phyloP scores from a whole-genome alignment of 2,797 vertebrate species.

The Typhlichthys eigenmanni region DNA sequence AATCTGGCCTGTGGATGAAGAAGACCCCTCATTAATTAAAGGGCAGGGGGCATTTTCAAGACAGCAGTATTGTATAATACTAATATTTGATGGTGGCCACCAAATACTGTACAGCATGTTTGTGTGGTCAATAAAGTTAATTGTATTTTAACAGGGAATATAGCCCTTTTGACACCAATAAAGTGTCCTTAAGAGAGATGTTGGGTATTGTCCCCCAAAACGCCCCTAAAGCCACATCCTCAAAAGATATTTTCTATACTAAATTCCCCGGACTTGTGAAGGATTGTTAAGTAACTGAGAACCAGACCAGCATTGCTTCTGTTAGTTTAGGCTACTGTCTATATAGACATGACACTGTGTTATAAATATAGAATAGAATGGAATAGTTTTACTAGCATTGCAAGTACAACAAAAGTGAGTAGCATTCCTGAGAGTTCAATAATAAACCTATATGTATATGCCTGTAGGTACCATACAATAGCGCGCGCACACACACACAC shows the following conservation, averaged over 20 bases:
- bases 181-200: conserved; percentile 5
- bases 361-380: conserved; percentile 31
- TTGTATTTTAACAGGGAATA: too few species aligned
- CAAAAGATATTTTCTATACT: conserved; percentile 23
- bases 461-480: too few species aligned
- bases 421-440: too few species aligned
- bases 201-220: not conserved
- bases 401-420: too few species aligned
- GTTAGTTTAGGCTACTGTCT: conserved; percentile 36
- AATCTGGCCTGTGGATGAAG: not conserved
- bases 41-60: not conserved
- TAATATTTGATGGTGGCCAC: too few species aligned
- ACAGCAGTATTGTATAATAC: not conserved
- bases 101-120: too few species aligned
- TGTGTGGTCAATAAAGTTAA: too few species aligned
- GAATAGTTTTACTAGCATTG: not conserved
- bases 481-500: conserved; percentile 8
- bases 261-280: not conserved
- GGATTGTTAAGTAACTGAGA: conserved; percentile 2
- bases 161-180: too few species aligned
- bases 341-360: conserved; percentile 20
- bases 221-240: too few species aligned
- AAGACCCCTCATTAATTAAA: not conserved
- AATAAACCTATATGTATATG: too few species aligned
- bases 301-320: conserved; percentile 21